Evolutionary conservation across 2,797 vertebrate genomes (phyloP).

Genomic region (Harpagifer antarcticus): DNA sequence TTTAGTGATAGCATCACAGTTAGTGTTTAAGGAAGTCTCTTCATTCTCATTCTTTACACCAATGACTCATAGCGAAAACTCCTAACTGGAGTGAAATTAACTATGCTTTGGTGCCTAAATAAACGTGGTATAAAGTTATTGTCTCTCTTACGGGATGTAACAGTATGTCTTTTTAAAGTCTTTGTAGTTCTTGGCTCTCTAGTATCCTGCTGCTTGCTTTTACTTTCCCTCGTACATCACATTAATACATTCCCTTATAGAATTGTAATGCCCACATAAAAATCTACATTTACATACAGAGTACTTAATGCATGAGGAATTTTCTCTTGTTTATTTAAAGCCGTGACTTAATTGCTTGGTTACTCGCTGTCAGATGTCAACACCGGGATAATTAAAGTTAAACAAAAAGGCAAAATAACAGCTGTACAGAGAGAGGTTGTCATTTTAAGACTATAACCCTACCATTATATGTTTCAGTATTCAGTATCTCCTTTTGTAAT

Average conservation of each 20-base stretch:
- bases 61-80: no score
- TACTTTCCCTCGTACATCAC: not conserved
- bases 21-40: no score
- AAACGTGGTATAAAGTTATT: not conserved
- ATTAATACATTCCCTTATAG: conserved; percentile 2
- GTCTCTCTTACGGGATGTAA: not conserved
- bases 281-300: conserved; percentile 15
- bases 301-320: conserved; percentile 7
- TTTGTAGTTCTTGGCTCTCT: not conserved
- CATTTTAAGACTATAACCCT: not conserved
- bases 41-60: no score
- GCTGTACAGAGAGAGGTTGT: not conserved
- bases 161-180: no score
- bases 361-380: conserved; percentile 6
- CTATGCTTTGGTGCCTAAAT: not conserved
- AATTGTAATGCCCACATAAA: conserved; percentile 31
- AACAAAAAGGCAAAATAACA: conserved; percentile 3
- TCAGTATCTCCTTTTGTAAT: conserved; percentile 1
- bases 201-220: not conserved
- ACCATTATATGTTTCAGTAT: not conserved
- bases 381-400: conserved; percentile 3
- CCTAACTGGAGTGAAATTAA: not conserved
- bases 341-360: not conserved
- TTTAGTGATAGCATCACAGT: no score
- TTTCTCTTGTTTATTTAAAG: conserved; percentile 7